Evolutionary conservation across 2,797 vertebrate genomes (phyloP), one percentile per base, ranked within the genome.

Genomic region (Muscicapa comitata): DNA sequence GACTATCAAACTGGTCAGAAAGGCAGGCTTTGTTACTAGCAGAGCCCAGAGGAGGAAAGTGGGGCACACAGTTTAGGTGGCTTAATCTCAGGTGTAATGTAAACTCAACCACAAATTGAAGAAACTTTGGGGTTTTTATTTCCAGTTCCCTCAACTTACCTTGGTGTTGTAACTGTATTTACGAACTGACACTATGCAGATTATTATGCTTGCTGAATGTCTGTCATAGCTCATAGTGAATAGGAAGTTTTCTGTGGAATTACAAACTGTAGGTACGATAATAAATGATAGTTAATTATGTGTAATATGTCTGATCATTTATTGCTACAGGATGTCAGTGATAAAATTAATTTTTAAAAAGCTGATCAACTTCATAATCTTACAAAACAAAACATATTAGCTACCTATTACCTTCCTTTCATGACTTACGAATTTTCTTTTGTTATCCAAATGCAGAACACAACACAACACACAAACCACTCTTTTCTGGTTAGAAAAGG

Each of bases 271-370:
- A 43, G n/a, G 45, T 51, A 72, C 61, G 88, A 80, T 77, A 81
- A 86, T 73, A 93, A 84, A 84, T 86, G 35, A 59, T 50, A 53
- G 65, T 48, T 88, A 96, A 92, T 93, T 80, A 42, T 29, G 62
- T 75, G 35, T 84, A 50, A 91, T 78, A 55, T 79, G 75, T 78
- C 86, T 80, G 87, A 78, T 90, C 47, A 59, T 86, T 91, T 93
- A 76, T 86, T 94, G 73, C 48, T 84, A 37, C 37, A 83, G 62
- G 65, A 88, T 83, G 76, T 84, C 75, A 78, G 82, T 38, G 86
- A 47, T 83, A 85, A 92, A 90, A 95, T 58, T 67, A 11, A 67
- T 78, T 93, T 80, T 5, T 0, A 67, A 84, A 65, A 93, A 76
- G 31, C 37, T 57, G 76, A 88, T 91, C 51, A 73, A 17, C 33